These are phyloP conservation scores for Scaeva pyrastri DNA, from an alignment of 2,888 invertebrate species.

Conservation along the genomic window DNA sequence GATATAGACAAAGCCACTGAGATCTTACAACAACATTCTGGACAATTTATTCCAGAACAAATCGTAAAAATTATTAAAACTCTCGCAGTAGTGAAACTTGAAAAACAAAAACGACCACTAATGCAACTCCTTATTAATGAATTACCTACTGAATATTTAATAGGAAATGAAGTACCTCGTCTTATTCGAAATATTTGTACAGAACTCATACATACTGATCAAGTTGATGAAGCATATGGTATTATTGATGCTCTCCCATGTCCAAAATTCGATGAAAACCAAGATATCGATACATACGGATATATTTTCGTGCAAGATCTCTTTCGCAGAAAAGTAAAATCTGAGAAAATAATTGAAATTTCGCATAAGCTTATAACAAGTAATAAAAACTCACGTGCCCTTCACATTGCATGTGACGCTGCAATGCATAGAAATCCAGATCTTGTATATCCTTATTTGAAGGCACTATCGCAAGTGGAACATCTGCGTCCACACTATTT, in stretches of 20 bases:
- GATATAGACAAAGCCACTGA: slow-evolving; percentile 79
- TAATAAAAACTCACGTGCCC: slow-evolving; percentile 80
- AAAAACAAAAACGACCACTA: slow-evolving; percentile 69
- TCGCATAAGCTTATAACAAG: slow-evolving; percentile 78
- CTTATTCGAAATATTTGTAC: slow-evolving; percentile 83
- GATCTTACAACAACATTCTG: slow-evolving; percentile 77
- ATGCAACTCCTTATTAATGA: slow-evolving; percentile 78
- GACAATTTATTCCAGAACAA: slow-evolving; percentile 78
- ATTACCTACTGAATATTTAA: slow-evolving; percentile 79
- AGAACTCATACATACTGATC: slow-evolving; percentile 85
- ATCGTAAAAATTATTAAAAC: slow-evolving; percentile 78
- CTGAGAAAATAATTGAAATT: slow-evolving; percentile 80
- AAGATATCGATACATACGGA: slow-evolving; percentile 86
- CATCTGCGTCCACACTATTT: slow-evolving; percentile 86
- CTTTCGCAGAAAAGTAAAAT: slow-evolving; percentile 85
- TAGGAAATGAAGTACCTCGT: slow-evolving; percentile 78
- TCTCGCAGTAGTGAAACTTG: slow-evolving; percentile 32
- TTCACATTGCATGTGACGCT: slow-evolving; percentile 85
- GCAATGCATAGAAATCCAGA: slow-evolving; percentile 84
- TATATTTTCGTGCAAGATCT: slow-evolving; percentile 86
- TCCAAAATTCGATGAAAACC: slow-evolving; percentile 81
- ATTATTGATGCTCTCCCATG: slow-evolving; percentile 82
- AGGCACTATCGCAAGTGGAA: slow-evolving; percentile 78
- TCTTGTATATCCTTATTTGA: slow-evolving; percentile 77
- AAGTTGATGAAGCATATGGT: slow-evolving; percentile 84